Base-by-base conservation (phyloP, 2,797 vertebrate genomes). In the Protosalanx chinensis region DNA sequence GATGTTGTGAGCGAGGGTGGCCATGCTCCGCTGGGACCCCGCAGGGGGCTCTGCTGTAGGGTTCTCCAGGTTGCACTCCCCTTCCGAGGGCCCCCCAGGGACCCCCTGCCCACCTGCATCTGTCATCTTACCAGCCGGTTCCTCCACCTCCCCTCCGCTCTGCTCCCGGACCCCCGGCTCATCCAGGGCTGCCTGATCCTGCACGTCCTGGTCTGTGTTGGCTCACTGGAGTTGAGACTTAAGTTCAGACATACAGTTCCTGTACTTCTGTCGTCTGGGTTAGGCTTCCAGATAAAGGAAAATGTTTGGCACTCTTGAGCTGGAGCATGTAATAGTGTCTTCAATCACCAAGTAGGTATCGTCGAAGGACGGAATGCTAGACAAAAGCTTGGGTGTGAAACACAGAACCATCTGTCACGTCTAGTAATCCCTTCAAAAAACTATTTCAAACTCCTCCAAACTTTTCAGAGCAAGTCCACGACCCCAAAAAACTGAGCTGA, bases 101-200 rank as follows among this genome's bases (percentile, higher is more conserved):
- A 30, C 8, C 6, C 88, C 87, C 81, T 81, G 80, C 80, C 66
- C 91, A 66, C 61, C 79, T 63, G 82, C 79, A 64, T 93, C 87
- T 88, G 92, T 95, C 93, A 94, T 95, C 89, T 91, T 87, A 82
- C 84, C 82, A 68, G 84, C 84, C 71, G 84, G 72, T 79, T 81
- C 88, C 86, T 86, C 85, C 75, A 77, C 79, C 89, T 85, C 78
- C 84, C 87, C 87, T 84, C 88, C 91, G 82, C 79, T 35, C 73
- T 86, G 83, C 33, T 57, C 64, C 37, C 23, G 63, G 79, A 82
- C 74, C 30, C 86, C 75, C 84, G 86, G 84, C 79, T 90, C 92
- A 93, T 93, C 86, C 92, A 93, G 83, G 77, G 87, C 75, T 87
- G 7, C 41, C 41, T 2, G 41, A 46, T 46, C 41, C 79, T 65